Evolutionary conservation across 1,140 invertebrate genomes (phyloP), one percentile per base, ranked within the genome.

Genomic region (Ceratina australensis): DNA sequence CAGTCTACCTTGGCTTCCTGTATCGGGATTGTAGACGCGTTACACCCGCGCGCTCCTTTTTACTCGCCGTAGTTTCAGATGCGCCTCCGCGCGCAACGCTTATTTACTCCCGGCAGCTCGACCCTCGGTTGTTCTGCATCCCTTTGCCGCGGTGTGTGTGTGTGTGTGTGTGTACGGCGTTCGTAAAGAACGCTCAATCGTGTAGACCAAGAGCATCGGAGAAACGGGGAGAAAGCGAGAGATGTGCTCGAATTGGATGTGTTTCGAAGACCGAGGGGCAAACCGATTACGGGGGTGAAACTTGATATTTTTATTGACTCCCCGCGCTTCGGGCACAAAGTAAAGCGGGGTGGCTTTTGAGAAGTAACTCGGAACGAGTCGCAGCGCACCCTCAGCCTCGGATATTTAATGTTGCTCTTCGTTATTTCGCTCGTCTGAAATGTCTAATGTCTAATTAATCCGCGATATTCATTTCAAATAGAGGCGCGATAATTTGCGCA

Each of bases 1-100:
- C 74, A 76, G 74, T 61, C 74, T 76, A 69, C 66, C 74, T 76
- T 76, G 47, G 24, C 47, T 61, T 76, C 74, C 74, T 24, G 20
- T 22, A 68, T 42, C 63, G 56, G 71, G 24, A 76, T 52, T 22
- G 65, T 60, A 33, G 54, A 69, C 20, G 60, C 56, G 68, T 33
- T 33, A 33, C 28, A 24, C 16, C 13, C 22, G 24, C 22, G 28
- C 24, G 8, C 54, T 71, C 57, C 66, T 64, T 77, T 77, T 42
- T 69, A 33, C 24, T 50, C 54, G 18, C 33, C 33, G 72, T 33
- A 33, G 28, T 76, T 68, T 61, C 57, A 3, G 20, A 10, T 12
- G 18, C 16, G 13, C 15, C 26, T 26, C 16, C 54, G 12, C 42
- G n/a, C 49, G 42, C 4, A 13, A 22, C 65, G 24, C 47, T 60